Conservation (phyloP, 2,113 vertebrate species). For the Cryptotis parvus region DNA sequence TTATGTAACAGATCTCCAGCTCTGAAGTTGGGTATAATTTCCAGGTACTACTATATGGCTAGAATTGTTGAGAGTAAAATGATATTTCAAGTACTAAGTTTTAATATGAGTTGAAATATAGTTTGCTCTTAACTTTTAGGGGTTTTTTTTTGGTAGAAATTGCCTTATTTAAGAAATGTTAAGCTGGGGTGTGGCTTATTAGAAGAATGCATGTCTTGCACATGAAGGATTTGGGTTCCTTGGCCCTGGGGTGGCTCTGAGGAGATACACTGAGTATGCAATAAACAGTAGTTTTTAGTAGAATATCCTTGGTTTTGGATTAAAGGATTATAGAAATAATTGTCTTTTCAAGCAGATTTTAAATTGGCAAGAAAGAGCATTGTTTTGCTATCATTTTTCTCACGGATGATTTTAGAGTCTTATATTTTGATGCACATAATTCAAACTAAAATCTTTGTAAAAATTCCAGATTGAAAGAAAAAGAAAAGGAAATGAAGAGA, state of each 20-base stretch:
- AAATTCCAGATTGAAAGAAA: conserved; percentile 89
- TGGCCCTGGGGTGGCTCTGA: neutral
- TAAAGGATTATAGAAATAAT: conserved; percentile 25
- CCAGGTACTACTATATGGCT: neutral
- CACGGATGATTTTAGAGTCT: neutral
- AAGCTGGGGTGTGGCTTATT: neutral
- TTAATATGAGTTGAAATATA: neutral
- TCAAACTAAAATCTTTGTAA: conserved; percentile 67
- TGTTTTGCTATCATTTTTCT: conserved; percentile 34
- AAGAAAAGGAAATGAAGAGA: conserved; percentile 91
- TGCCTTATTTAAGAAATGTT: conserved; percentile 35
- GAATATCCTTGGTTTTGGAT: conserved; percentile 1
- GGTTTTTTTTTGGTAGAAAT: conserved; percentile 23
- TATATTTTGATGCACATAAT: conserved; percentile 36
- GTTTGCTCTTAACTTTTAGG: conserved; percentile 24
- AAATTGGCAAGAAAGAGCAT: neutral
- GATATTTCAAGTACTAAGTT: neutral
- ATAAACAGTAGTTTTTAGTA: neutral
- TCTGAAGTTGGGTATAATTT: conserved; percentile 1
- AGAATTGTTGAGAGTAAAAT: neutral
- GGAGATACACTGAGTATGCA: conserved; percentile 52
- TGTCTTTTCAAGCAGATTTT: conserved; percentile 44
- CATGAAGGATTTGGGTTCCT: neutral
- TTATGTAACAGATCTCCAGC: neutral
- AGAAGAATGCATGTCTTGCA: neutral